Conservation (phyloP, 2,113 vertebrate genomes). For the Microtus pennsylvanicus region DNA sequence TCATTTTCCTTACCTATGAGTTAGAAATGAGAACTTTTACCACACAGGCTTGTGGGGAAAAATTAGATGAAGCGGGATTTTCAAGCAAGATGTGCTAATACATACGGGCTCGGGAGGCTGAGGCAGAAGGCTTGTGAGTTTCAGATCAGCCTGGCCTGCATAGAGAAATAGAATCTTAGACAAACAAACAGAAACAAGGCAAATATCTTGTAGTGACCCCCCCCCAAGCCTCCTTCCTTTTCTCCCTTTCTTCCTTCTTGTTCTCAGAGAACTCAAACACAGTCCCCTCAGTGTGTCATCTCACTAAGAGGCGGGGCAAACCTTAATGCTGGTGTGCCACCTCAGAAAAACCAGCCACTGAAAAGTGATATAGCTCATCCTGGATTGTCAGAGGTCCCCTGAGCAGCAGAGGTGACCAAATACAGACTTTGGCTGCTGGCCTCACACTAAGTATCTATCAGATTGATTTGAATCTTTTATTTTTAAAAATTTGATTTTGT, state of each 20-base stretch:
- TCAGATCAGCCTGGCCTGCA: no score
- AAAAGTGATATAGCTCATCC: background rate
- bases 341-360: background rate
- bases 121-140: no score
- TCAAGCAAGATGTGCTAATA: background rate
- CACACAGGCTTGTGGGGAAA: background rate
- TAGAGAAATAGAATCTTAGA: no score
- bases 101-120: background rate
- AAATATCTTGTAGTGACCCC: no score
- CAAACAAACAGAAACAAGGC: no score
- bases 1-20: background rate
- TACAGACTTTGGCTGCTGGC: background rate
- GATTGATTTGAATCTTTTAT: background rate
- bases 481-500: background rate
- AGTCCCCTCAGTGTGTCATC: no score
- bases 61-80: background rate
- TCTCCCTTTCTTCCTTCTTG: background rate
- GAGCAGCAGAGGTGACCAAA: background rate
- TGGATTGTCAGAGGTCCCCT: accelerated
- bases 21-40: background rate
- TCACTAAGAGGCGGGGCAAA: background rate
- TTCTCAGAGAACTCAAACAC: background rate
- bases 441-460: no score
- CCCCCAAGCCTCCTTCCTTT: background rate
- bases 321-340: accelerated